Percentiles rank a stretch among this genome's conserved stretches.
Evolutionary conservation across 2,797 vertebrate species (phyloP).

Genomic region (Bradypodion ventrale): DNA sequence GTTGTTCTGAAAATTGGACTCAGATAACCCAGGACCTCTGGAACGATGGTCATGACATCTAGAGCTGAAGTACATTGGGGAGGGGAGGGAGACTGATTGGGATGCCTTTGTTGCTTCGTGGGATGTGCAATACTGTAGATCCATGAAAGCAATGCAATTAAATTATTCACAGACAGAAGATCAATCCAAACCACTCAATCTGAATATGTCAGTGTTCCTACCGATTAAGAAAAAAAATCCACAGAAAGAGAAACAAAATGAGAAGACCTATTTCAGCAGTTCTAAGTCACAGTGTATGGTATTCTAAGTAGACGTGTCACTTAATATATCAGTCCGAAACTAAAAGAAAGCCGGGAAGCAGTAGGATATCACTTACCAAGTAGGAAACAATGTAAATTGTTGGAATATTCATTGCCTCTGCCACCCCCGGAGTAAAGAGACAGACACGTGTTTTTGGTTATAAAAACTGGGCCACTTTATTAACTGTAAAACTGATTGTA

Average conservation of each 20-base stretch:
- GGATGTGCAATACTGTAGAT: neutral
- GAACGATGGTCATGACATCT: too few relatives aligned
- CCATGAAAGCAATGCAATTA: constrained; percentile 21
- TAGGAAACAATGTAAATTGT: neutral
- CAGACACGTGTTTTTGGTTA: too few relatives aligned
- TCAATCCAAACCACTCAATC: neutral
- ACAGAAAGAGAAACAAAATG: neutral
- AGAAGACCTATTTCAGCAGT: neutral
- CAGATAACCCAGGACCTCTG: neutral
- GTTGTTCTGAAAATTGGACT: neutral
- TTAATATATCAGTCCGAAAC: constrained; percentile 17
- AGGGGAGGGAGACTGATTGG: neutral
- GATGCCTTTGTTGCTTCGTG: neutral
- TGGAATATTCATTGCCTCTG: neutral
- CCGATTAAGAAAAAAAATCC: neutral
- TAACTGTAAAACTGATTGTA: too few relatives aligned
- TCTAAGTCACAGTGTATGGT: neutral
- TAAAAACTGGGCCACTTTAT: too few relatives aligned
- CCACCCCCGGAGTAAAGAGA: too few relatives aligned
- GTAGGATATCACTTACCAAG: neutral
- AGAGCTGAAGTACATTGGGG: neutral
- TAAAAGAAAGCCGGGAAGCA: neutral
- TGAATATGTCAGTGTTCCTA: constrained; percentile 12
- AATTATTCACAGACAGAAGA: constrained; percentile 1
- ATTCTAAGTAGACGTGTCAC: constrained; percentile 10